Conservation (phyloP, 2,888 invertebrate genomes). For the Aspidiotus destructor region DNA sequence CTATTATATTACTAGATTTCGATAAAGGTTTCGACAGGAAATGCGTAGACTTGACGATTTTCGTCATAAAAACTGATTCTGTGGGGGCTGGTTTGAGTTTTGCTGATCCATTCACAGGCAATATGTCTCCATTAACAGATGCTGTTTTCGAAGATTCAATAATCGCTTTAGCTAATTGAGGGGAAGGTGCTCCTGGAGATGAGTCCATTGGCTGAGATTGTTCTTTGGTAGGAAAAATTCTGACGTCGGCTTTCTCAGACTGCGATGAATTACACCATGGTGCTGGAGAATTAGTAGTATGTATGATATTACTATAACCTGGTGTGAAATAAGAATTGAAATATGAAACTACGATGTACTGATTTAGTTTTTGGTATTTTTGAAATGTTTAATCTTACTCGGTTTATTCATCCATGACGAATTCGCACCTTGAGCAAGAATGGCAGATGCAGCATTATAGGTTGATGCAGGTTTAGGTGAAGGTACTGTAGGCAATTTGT, state of each 20-base stretch:
- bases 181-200: too few species aligned
- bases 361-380: neutral
- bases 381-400: slow-evolving; percentile 24
- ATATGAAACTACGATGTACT: neutral
- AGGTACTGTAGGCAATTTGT: slow-evolving; percentile 32
- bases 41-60: too few species aligned
- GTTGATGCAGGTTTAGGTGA: slow-evolving; percentile 7
- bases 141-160: too few species aligned
- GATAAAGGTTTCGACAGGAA: too few species aligned
- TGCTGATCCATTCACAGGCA: neutral
- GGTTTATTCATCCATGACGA: slow-evolving; percentile 35
- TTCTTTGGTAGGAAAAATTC: too few species aligned
- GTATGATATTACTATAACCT: neutral
- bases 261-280: too few species aligned
- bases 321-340: neutral
- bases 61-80: neutral
- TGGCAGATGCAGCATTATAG: slow-evolving; percentile 28
- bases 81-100: neutral
- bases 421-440: slow-evolving; percentile 34
- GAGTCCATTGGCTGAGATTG: too few species aligned
- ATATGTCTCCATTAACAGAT: too few species aligned
- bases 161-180: too few species aligned
- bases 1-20: too few species aligned
- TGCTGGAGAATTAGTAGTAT: neutral
- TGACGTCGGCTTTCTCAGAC: too few species aligned